Base-by-base conservation (phyloP, 2,113 vertebrate species). In the Oryzias javanicus region DNA sequence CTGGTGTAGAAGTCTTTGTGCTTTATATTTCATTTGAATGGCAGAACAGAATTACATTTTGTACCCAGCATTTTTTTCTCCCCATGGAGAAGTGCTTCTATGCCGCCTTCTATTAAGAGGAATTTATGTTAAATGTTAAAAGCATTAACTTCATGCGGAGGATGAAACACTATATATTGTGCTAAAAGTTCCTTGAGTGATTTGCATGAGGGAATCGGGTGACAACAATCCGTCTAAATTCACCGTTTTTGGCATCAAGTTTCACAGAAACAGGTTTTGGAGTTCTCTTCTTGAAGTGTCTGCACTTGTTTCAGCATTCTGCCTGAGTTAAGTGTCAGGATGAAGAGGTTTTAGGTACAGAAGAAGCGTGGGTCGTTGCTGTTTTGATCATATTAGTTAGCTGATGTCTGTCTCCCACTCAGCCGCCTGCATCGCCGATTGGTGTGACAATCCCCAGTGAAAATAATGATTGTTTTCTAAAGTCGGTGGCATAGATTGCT, bases 331-430 rank as follows among this genome's bases (percentile, higher is more conserved):
- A 68, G 61, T 66, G 64, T 73, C 6, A 46, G 27, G 56, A 79
- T 53, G 56, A 77, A 70, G 60, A 60, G 4, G 44, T 57, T 75
- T 67, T n/a, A 74, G 74, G 78, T 3, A 60, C 60, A 5, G 62
- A 41, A 4, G 2, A 4, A 46, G 50, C 16, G 60, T n/a, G n/a
- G 17, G 53, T 53, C 20, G 3, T 52, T 18, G 42, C 55, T 45
- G 69, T 53, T 72, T 55, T 75, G 63, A 85, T 85, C 55, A 29
- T 67, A 77, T 82, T 49, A 46, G 74, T 72, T 48, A 46, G 55
- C 65, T 61, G 75, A 59, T 72, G 64, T 50, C 42, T 49, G 60
- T 69, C 61, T 71, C 76, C 73, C 84, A 79, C 72, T 27, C 74
- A 48, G 58, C 40, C 68, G 2, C 67, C 58, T 65, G 55, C 50